Evolutionary conservation across 2,797 vertebrate species (phyloP).

Genomic region (Hybognathus amarus): DNA sequence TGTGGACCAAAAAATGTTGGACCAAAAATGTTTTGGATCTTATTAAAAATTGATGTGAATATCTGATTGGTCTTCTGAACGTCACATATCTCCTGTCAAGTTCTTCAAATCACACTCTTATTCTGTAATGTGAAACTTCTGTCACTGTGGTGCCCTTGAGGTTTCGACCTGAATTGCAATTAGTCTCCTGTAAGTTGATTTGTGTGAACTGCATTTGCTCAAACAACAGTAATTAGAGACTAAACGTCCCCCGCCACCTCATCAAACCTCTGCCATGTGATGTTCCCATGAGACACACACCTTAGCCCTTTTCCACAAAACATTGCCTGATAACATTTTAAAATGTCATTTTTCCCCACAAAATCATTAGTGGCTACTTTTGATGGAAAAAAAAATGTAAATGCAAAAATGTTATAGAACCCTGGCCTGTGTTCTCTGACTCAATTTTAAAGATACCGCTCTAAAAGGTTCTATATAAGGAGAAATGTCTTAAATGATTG

Average conservation of each 20-base stretch:
- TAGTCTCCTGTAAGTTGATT: background rate
- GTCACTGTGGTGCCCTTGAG: background rate
- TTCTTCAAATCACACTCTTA: background rate
- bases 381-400: too few relatives aligned
- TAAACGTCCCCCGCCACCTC: background rate
- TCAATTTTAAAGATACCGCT: background rate
- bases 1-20: too few relatives aligned
- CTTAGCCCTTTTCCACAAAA: background rate
- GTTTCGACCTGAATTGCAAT: background rate
- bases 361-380: background rate
- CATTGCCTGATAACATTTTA: too few relatives aligned
- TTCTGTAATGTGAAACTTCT: background rate
- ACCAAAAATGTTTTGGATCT: too few relatives aligned
- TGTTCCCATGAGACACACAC: background rate
- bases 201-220: conserved; percentile 18
- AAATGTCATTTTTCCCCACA: background rate
- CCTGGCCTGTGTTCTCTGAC: background rate
- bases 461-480: background rate
- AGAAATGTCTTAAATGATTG: background rate
- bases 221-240: conserved; percentile 6
- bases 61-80: background rate
- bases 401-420: too few relatives aligned
- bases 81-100: background rate
- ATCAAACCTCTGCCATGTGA: background rate
- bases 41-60: too few relatives aligned